Percentiles rank a stretch among this genome's conserved stretches.
Conservation (phyloP, 2,888 invertebrate species). For the Meta bourneti region DNA sequence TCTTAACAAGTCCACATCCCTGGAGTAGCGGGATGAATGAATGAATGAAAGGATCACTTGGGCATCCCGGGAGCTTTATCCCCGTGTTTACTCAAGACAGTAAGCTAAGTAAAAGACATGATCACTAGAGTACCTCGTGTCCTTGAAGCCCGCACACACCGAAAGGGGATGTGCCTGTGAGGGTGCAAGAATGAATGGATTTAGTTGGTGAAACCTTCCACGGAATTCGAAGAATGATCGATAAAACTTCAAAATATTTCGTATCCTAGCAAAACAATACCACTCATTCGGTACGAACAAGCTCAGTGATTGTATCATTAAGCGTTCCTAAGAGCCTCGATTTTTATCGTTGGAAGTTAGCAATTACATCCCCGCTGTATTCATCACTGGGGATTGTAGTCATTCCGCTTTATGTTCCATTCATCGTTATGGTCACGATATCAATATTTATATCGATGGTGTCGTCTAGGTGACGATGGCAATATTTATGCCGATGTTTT, state of each 20-base stretch:
- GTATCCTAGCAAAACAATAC: not conserved
- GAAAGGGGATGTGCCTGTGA: too few relatives aligned
- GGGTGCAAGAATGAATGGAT: too few relatives aligned
- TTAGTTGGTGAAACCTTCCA: too few relatives aligned
- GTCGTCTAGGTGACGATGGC: not conserved
- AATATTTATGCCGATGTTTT: not conserved
- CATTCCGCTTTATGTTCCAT: not conserved
- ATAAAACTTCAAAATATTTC: not conserved
- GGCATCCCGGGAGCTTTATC: too few relatives aligned
- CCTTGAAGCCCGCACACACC: too few relatives aligned
- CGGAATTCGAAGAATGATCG: not conserved
- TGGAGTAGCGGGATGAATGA: too few relatives aligned
- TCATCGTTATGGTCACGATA: slow-evolving; percentile 26
- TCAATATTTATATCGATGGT: slow-evolving; percentile 40
- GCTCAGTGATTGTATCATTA: not conserved
- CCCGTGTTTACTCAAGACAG: too few relatives aligned
- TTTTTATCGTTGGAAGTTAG: not conserved
- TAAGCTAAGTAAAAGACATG: too few relatives aligned
- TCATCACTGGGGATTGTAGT: not conserved
- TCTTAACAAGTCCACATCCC: too few relatives aligned
- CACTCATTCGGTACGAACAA: not conserved
- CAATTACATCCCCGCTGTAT: not conserved
- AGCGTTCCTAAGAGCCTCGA: not conserved
- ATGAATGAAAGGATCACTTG: too few relatives aligned
- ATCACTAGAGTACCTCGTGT: too few relatives aligned